Evolutionary conservation across 2,113 vertebrate genomes (phyloP), one percentile per base, ranked within the genome.

Genomic region (Felis chaus): DNA sequence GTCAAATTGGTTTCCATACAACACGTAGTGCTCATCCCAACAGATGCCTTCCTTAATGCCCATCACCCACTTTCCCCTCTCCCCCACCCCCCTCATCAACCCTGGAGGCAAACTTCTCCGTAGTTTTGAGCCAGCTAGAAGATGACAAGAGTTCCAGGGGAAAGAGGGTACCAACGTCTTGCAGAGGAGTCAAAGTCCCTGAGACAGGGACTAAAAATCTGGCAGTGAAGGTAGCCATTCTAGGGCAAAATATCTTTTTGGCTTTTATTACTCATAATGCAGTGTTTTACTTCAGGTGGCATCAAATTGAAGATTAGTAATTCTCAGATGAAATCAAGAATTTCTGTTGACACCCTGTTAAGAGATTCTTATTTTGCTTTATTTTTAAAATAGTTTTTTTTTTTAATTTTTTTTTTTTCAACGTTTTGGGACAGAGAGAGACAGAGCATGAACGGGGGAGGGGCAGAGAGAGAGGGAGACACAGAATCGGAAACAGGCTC

Each of bases 121-220:
- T 89, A 55, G 21, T 91, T 94, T 89, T 92, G 96, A 89, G 82
- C 96, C 97, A 97, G 84, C 50, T 92, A 89, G 50, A 0, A 0
- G 87, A 91, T 74, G 92, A 73, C 68, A 74, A 74, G 91, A 65
- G 53, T 97, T 69, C 85, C 86, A 97, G 93, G n/a, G n/a, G 96
- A 93, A 97, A 78, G 71, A 96, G 85, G 95, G 31, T 94, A 29
- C 33, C 21, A 36, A 1, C n/a, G 81, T 94, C 85, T 97, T 96
- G 94, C 92, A 90, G 69, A 95, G 96, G 94, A 96, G 97, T 93
- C 94, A 97, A 90, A 85, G 57, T 93, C 79, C 15, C 84, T 93
- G 97, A 93, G 91, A 94, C 92, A 97, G 89, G 95, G 97, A 97
- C 90, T 95, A 87, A 92, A 85, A 97, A 48, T 91, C 91, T 97